Evolutionary conservation across 2,797 vertebrate genomes (phyloP).

Genomic region (Periophthalmus magnuspinnatus): DNA sequence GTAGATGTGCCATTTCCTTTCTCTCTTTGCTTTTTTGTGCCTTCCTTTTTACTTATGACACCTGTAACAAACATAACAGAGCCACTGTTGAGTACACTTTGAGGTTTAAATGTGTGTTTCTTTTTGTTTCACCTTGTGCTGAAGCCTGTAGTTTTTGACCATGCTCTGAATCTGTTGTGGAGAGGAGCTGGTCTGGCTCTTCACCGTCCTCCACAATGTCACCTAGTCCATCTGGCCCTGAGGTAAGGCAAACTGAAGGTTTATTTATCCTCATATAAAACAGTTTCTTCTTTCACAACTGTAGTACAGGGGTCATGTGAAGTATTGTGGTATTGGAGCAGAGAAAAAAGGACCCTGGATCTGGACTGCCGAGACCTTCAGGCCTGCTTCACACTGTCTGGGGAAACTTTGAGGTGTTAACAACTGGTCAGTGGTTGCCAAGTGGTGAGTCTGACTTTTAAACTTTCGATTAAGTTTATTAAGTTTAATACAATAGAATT

Average conservation of each 20-base stretch:
- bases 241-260: background rate
- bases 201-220: constrained; percentile 17
- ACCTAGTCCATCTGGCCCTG: constrained; percentile 31
- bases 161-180: constrained; percentile 2
- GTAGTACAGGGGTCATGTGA: background rate
- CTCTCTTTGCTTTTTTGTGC: constrained; percentile 13
- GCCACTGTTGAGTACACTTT: background rate
- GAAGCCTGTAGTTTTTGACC: background rate
- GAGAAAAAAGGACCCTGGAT: background rate
- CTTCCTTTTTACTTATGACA: constrained; percentile 28
- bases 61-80: background rate
- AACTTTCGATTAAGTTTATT: background rate
- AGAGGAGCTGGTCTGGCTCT: background rate
- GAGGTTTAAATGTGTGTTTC: background rate
- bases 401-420: constrained; percentile 7
- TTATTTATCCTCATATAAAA: background rate
- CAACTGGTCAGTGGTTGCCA: background rate
- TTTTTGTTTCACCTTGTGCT: constrained; percentile 28
- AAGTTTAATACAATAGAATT: no score
- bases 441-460: background rate
- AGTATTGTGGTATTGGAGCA: background rate
- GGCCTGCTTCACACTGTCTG: background rate
- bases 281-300: background rate
- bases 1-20: constrained; percentile 15
- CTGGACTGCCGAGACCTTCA: background rate